These are phyloP conservation scores for Musca domestica DNA, from an alignment of 1,140 invertebrate genomes.

Conservation along the genomic window DNA sequence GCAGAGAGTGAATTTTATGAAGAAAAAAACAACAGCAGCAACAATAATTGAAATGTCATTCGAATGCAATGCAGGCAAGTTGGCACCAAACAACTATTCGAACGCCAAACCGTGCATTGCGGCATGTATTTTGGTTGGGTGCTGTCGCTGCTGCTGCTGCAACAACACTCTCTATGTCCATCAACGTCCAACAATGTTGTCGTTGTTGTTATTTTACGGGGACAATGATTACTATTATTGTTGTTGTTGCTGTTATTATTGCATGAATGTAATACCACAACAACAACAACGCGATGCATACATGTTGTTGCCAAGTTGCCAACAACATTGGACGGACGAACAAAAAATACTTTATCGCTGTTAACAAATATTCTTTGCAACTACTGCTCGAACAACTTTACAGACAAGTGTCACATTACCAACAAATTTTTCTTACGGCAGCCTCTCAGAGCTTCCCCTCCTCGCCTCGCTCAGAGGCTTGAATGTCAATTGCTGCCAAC, in stretches of 20 bases:
- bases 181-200: constrained; percentile 10
- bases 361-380: constrained; percentile 7
- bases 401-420: constrained; percentile 8
- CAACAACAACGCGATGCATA: too few species aligned
- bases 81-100: too few species aligned
- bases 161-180: background rate
- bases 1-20: too few species aligned
- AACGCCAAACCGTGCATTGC: too few species aligned
- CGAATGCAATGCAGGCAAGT: background rate
- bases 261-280: background rate
- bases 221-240: background rate
- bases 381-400: too few species aligned
- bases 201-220: background rate
- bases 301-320: background rate
- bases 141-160: background rate
- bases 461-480: too few species aligned
- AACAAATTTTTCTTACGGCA: too few species aligned
- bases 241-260: constrained; percentile 1
- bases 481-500: too few species aligned
- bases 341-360: background rate
- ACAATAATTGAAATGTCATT: constrained; percentile 14
- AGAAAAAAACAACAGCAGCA: background rate
- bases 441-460: too few species aligned
- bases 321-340: background rate
- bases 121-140: too few species aligned